phyloP scores from a whole-genome alignment of 2,113 vertebrate species.

The Zingel zingel region DNA sequence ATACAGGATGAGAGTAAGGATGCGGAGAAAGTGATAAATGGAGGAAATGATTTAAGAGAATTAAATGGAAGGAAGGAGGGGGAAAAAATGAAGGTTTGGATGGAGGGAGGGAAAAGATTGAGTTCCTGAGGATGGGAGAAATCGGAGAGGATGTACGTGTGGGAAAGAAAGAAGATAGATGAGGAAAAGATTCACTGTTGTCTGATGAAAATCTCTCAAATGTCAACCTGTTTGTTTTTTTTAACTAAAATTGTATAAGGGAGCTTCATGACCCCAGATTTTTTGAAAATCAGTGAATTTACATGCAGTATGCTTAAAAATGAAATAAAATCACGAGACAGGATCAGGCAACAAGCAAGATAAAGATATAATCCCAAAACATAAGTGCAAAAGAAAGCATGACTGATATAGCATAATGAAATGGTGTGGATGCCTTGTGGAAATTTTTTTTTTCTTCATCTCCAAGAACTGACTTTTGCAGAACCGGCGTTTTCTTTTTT shows the following conservation, averaged over 20 bases:
- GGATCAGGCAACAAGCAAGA: not conserved
- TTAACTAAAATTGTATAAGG: not conserved
- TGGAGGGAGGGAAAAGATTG: constrained; percentile 23
- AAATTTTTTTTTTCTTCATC: constrained; percentile 4
- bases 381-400: constrained; percentile 13
- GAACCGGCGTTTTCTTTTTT: constrained; percentile 41
- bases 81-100: constrained; percentile 9
- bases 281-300: not conserved
- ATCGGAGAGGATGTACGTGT: constrained; percentile 8
- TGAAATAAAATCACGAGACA: constrained; percentile 1
- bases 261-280: not conserved
- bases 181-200: constrained; percentile 40
- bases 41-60: constrained; percentile 49
- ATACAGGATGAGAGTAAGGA: constrained; percentile 50
- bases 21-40: constrained; percentile 36
- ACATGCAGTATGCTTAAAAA: not conserved
- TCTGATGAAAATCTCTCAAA: constrained; percentile 31
- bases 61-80: constrained; percentile 29
- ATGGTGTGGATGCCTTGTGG: constrained; percentile 22
- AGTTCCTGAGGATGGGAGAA: constrained; percentile 38
- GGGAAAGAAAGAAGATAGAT: constrained; percentile 29
- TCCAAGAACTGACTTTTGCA: constrained; percentile 54
- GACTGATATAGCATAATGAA: constrained; percentile 36
- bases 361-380: not conserved
- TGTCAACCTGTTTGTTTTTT: constrained; percentile 45